Percentiles rank a stretch among this genome's conserved stretches.
Evolutionary conservation across 2,113 vertebrate genomes (phyloP).

Genomic region (Sisor rabdophorus): DNA sequence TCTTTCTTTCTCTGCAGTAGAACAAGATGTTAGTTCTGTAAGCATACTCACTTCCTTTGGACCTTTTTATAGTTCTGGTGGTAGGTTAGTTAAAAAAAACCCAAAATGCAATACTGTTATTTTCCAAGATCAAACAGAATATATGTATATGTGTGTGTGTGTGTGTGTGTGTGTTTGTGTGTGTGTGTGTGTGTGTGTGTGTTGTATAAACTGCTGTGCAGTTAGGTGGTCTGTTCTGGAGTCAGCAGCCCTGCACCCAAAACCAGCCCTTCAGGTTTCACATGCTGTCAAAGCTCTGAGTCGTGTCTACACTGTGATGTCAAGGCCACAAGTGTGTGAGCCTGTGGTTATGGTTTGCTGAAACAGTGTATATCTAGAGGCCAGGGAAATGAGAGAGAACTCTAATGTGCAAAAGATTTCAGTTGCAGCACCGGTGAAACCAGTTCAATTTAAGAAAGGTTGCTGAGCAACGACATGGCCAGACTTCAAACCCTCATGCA

Average conservation of each 20-base stretch:
- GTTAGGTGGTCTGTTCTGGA: neutral
- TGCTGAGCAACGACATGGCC: neutral
- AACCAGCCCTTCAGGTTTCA: slow-evolving; percentile 71
- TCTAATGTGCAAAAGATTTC: neutral
- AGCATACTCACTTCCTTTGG: slow-evolving; percentile 33
- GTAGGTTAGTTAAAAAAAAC: neutral
- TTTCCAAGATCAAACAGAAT: neutral
- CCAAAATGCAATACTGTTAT: too few relatives aligned
- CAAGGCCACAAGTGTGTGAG: slow-evolving; percentile 29
- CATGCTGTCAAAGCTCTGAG: slow-evolving; percentile 53
- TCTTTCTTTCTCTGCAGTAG: slow-evolving; percentile 11
- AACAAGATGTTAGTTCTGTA: slow-evolving; percentile 51
- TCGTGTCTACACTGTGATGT: slow-evolving; percentile 47
- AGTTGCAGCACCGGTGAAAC: neutral
- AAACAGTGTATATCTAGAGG: neutral
- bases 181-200: neutral
- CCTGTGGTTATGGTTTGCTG: neutral
- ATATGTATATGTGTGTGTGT: neutral
- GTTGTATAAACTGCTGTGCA: neutral
- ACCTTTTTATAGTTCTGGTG: slow-evolving; percentile 17
- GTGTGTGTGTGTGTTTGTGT: neutral
- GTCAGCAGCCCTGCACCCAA: slow-evolving; percentile 41
- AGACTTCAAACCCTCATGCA: neutral
- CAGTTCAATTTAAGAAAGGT: too few relatives aligned
- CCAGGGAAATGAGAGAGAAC: neutral